These are phyloP conservation scores for Ceratotherium simum DNA, from an alignment of 2,113 vertebrate species.

Conservation along the genomic window DNA sequence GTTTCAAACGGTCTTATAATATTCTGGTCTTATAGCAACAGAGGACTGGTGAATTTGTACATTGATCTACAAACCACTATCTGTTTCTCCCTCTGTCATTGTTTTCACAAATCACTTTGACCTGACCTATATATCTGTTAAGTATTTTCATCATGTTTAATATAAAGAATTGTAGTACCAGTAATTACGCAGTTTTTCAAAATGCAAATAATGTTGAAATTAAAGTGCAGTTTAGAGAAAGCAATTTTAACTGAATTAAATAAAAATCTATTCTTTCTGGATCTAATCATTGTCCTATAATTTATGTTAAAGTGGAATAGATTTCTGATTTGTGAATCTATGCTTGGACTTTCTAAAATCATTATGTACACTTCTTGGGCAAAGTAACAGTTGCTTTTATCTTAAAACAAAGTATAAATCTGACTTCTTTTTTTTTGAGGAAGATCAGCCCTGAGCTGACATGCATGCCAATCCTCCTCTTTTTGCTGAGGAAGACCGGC, in stretches of 20 bases:
- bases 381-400: constrained; percentile 3
- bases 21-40: not conserved
- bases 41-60: not conserved
- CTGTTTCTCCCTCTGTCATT: not conserved
- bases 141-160: not conserved
- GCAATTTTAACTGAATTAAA: constrained; percentile 7
- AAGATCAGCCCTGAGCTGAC: too few species aligned
- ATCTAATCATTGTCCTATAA: not conserved
- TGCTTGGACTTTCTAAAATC: not conserved
- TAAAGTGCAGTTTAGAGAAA: not conserved
- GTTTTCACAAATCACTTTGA: not conserved
- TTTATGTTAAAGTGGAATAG: not conserved
- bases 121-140: not conserved
- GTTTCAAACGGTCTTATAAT: not conserved
- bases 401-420: not conserved
- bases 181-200: not conserved
- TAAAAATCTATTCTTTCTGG: constrained; percentile 3
- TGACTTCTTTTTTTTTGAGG: not conserved
- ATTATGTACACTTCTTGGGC: not conserved
- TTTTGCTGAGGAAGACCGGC: too few species aligned
- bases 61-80: not conserved
- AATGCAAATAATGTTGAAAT: not conserved
- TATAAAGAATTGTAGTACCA: not conserved
- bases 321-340: constrained; percentile 30
- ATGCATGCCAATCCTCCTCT: too few species aligned